Conservation (phyloP, 1,140 invertebrate genomes). For the Lysiphlebus fabarum region DNA sequence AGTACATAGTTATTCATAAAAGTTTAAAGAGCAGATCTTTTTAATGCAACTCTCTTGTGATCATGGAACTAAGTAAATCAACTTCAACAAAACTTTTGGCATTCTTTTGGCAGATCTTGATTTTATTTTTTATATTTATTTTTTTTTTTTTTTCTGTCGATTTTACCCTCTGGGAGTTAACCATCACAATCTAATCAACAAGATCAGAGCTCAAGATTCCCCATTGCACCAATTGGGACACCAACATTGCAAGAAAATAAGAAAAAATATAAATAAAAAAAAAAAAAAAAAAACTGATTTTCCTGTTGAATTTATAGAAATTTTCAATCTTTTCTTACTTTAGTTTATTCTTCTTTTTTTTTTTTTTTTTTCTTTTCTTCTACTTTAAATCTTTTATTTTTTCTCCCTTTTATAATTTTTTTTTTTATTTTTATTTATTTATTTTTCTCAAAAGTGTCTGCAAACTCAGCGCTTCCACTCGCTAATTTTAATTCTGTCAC, state of each 20-base stretch:
- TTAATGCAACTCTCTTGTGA: no score
- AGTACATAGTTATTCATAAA: no score
- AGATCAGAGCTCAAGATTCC: conserved; percentile 30
- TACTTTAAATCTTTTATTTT: background rate
- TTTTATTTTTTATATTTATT: conserved; percentile 16
- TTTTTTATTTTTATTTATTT: background rate
- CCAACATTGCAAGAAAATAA: background rate
- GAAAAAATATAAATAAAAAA: no score
- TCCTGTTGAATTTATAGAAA: conserved; percentile 22
- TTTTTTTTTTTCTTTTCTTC: background rate
- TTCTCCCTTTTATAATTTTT: no score
- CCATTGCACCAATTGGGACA: background rate
- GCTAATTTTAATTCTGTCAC: conserved; percentile 13
- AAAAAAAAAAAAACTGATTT: conserved; percentile 14
- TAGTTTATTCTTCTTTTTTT: background rate
- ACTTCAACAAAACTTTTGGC: conserved; percentile 17
- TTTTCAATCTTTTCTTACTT: background rate
- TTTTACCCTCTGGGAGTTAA: conserved; percentile 29
- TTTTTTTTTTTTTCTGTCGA: background rate
- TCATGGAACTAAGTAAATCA: conserved; percentile 4
- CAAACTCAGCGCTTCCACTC: conserved; percentile 7
- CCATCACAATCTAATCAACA: conserved; percentile 37
- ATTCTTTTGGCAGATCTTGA: conserved; percentile 27
- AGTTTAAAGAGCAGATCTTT: no score
- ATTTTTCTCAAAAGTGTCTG: background rate